phyloP scores from a whole-genome alignment of 2,797 vertebrate species.

The Pitangus sulphuratus region DNA sequence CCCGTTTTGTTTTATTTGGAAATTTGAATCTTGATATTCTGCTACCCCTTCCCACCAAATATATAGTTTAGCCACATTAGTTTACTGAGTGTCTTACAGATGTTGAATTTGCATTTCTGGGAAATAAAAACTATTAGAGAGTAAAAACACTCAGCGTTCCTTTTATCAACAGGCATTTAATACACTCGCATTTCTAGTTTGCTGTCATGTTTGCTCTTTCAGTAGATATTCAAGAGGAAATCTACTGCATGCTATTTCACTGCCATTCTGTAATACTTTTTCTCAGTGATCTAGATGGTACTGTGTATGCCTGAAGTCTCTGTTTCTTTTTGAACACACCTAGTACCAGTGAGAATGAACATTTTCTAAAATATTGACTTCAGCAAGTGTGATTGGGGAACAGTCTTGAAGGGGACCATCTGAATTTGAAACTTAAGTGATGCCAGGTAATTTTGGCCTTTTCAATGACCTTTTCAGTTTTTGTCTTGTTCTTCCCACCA shows the following conservation, averaged over 20 bases:
- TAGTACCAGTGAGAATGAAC: neutral
- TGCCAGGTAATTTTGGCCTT: neutral
- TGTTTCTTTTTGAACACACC: neutral
- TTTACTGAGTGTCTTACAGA: neutral
- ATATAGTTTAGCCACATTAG: neutral
- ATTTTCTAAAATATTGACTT: neutral
- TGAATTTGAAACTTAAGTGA: neutral
- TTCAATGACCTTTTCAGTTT: neutral
- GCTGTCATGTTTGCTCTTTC: neutral
- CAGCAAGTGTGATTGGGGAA: neutral
- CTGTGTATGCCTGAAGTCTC: neutral
- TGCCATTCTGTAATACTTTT: neutral
- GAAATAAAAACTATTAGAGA: neutral
- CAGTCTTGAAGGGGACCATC: neutral
- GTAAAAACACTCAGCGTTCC: neutral
- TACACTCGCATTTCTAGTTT: neutral
- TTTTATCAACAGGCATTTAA: neutral
- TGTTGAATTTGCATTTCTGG: neutral
- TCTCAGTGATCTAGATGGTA: neutral
- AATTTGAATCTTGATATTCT: neutral
- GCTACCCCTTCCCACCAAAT: neutral
- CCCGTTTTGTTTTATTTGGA: neutral
- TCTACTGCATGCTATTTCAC: neutral
- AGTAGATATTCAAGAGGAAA: neutral
- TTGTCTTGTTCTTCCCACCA: neutral